These are phyloP conservation scores for Sphaeridia pumilis DNA, from an alignment of 2,888 invertebrate species.

Conservation along the genomic window DNA sequence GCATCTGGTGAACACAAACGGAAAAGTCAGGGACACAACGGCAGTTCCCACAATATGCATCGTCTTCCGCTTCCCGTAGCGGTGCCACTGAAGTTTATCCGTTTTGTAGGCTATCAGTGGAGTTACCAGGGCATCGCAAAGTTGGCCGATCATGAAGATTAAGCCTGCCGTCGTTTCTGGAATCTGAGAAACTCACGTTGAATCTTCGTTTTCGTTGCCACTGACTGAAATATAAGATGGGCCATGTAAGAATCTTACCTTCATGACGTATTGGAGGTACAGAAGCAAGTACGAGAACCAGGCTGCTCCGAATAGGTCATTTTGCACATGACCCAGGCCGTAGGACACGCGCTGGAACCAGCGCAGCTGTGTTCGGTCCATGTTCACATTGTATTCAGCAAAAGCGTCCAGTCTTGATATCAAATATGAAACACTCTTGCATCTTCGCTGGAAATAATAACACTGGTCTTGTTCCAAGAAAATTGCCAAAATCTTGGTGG, in stretches of 20 bases:
- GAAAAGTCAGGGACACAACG: constrained; percentile 42
- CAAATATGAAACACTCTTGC: too few species aligned
- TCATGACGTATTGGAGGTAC: constrained; percentile 41
- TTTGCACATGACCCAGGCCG: constrained; percentile 38
- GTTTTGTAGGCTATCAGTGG: constrained; percentile 45
- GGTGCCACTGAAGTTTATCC: constrained; percentile 15
- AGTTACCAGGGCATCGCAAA: constrained; percentile 46
- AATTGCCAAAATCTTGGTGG: too few species aligned
- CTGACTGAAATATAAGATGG: neutral
- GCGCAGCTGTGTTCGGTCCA: too few species aligned
- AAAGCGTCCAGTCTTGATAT: too few species aligned
- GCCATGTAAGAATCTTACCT: constrained; percentile 31
- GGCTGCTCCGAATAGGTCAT: constrained; percentile 47
- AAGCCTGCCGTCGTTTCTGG: constrained; percentile 32
- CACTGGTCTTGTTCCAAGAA: too few species aligned
- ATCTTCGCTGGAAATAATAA: too few species aligned
- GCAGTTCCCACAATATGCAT: constrained; percentile 36
- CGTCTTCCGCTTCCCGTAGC: constrained; percentile 32
- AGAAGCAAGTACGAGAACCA: constrained; percentile 48
- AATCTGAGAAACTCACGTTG: constrained; percentile 13
- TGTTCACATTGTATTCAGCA: too few species aligned
- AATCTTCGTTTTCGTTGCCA: too few species aligned
- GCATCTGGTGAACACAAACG: constrained; percentile 42
- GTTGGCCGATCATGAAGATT: constrained; percentile 36
- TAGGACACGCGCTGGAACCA: constrained; percentile 29